phyloP scores from a whole-genome alignment of 1,140 invertebrate species.

The Lamellibrachia luymesi region DNA sequence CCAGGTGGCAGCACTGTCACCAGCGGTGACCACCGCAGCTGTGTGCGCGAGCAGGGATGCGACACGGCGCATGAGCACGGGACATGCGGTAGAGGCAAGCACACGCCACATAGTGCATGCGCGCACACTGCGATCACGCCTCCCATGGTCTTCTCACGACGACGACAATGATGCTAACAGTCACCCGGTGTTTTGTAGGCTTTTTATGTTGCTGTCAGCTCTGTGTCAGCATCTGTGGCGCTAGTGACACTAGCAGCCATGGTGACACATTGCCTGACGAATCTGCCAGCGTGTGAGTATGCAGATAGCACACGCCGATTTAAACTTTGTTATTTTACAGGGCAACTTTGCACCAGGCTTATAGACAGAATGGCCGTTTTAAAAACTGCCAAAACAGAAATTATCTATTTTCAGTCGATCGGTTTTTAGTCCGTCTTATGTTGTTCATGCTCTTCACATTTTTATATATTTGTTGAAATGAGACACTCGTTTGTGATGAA shows the following conservation, averaged over 20 bases:
- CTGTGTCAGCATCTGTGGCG: neutral
- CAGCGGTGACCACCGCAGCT: neutral
- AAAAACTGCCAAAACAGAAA: neutral
- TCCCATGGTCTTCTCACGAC: neutral
- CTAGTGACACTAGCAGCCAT: neutral
- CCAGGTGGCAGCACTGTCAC: neutral
- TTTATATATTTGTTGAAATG: neutral
- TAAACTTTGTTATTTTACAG: neutral
- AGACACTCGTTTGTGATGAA: neutral
- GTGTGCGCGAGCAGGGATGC: neutral
- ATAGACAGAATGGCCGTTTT: neutral
- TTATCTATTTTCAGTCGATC: neutral
- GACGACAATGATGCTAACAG: neutral
- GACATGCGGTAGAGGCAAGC: neutral
- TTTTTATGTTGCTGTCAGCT: constrained; percentile 5
- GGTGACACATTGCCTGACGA: neutral
- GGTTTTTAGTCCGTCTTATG: neutral
- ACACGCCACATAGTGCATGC: neutral
- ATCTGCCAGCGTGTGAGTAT: neutral
- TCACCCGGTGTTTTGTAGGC: neutral
- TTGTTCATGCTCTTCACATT: neutral
- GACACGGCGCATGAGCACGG: neutral
- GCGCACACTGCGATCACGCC: neutral
- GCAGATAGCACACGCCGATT: neutral
- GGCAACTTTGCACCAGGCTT: neutral